Base-by-base conservation (phyloP, 2,888 invertebrate genomes). In the Helobdella robusta region DNA sequence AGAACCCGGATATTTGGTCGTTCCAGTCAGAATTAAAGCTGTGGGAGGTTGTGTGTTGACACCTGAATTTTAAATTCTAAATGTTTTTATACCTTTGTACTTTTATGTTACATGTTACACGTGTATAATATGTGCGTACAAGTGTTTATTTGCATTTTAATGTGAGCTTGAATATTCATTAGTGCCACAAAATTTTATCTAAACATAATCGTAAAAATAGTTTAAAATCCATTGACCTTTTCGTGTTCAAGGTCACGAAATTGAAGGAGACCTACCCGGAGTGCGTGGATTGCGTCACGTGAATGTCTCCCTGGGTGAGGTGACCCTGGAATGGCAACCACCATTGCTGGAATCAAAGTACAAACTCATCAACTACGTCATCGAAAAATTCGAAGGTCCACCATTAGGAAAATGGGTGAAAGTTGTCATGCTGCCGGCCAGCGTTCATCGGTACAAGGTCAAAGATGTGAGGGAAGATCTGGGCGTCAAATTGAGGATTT, bases 1-100 rank as follows among this genome's bases (percentile, higher is more conserved):
- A 30, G 89, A 90, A 70, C 86, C 89, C 63, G 82, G 87, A 59
- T 86, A 88, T 77, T 90, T 91, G 11, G 73, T 74, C 8, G 86
- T 87, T 67, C 82, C 87, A 0, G 85, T 91, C 46, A 83, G 85
- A 44, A 86, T 89, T 66, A 87, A 86, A 77, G 66, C 56, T 1
- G 61, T 62, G 15, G n/a, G 58, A 40, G 68, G 71, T 70, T 28
- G 46, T 67, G 66, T 28, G 11, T 11, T 50, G 6, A 5, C 23
- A 23, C 3, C 15, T 23, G 32, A 15, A 15, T 59, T 59, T 40
- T 20, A 5, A 36, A 5, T 44, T 59, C 25, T 25, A 36, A n/a
- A 2, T 30, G 32, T 25, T n/a, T n/a, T n/a, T n/a, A n/a, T n/a
- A n/a, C n/a, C 15, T 34, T 32, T 4, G 23, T 34, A n/a, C 20